Evolutionary conservation across 2,113 vertebrate species (phyloP).

Genomic region (Pygoscelis antarcticus): DNA sequence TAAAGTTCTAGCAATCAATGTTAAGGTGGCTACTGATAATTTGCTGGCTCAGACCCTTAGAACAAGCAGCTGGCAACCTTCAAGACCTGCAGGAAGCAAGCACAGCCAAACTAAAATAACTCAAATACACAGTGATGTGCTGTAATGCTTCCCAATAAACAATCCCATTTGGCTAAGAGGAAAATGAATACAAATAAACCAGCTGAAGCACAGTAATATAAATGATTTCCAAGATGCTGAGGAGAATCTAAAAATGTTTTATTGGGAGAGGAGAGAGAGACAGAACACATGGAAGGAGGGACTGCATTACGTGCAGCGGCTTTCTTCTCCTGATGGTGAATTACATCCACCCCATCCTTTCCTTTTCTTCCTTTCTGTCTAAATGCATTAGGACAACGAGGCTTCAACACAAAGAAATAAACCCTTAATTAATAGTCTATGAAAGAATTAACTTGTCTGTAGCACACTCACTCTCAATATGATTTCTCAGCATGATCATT

Average conservation of each 20-base stretch:
- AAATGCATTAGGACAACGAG: background rate
- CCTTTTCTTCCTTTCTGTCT: background rate
- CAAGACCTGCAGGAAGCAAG: background rate
- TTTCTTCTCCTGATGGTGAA: background rate
- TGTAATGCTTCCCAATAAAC: conserved; percentile 20
- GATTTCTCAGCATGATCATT: background rate
- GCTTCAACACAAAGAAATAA: conserved; percentile 10
- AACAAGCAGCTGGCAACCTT: background rate
- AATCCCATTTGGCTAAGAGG: background rate
- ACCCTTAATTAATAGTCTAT: background rate
- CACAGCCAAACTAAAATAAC: background rate
- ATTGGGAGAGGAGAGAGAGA: background rate
- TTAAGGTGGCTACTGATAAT: background rate
- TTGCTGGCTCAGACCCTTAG: background rate
- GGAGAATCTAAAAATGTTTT: background rate
- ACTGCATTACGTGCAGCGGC: background rate
- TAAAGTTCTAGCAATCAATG: background rate
- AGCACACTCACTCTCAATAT: background rate
- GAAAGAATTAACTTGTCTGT: background rate
- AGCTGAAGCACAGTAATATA: background rate
- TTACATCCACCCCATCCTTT: background rate
- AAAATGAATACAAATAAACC: conserved; percentile 25
- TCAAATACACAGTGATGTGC: background rate
- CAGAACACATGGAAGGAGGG: background rate
- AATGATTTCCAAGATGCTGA: conserved; percentile 13